Conservation (phyloP, 2,113 vertebrate species). For the rabbit (Oryctolagus cuniculus) region DNA sequence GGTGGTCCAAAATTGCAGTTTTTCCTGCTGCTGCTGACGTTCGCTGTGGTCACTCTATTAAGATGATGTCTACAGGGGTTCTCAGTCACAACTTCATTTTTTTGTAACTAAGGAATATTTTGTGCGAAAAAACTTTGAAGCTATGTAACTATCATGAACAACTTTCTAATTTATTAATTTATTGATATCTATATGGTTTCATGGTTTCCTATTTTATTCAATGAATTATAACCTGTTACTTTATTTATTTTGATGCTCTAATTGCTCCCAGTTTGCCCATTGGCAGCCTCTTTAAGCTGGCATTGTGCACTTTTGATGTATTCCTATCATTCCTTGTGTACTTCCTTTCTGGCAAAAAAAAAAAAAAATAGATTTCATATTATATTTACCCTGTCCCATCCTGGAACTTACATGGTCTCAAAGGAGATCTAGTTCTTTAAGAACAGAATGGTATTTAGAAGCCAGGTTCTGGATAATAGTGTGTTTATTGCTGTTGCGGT, state of each 20-base stretch:
- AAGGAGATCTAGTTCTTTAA: neutral
- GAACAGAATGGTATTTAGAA: neutral
- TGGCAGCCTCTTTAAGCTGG: neutral
- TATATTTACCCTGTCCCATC: neutral
- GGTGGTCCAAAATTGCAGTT: neutral
- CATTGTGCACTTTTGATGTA: neutral
- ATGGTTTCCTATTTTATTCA: neutral
- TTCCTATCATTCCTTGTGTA: neutral
- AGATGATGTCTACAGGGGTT: neutral
- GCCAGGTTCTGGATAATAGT: neutral
- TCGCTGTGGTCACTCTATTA: neutral
- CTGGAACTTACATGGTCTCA: neutral
- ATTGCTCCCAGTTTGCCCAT: neutral
- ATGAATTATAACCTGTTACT: neutral
- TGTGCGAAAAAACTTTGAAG: neutral
- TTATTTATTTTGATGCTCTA: neutral
- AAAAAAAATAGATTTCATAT: neutral
- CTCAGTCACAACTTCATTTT: neutral
- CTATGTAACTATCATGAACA: neutral
- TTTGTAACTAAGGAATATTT: slow-evolving; percentile 5
- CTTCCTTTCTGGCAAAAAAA: neutral
- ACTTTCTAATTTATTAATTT: neutral
- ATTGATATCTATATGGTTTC: neutral
- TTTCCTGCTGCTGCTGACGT: neutral
- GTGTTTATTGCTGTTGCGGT: neutral